Percentiles rank a stretch among this genome's conserved stretches.
Evolutionary conservation across 2,888 invertebrate species (phyloP).

Genomic region (Cetonia aurata): DNA sequence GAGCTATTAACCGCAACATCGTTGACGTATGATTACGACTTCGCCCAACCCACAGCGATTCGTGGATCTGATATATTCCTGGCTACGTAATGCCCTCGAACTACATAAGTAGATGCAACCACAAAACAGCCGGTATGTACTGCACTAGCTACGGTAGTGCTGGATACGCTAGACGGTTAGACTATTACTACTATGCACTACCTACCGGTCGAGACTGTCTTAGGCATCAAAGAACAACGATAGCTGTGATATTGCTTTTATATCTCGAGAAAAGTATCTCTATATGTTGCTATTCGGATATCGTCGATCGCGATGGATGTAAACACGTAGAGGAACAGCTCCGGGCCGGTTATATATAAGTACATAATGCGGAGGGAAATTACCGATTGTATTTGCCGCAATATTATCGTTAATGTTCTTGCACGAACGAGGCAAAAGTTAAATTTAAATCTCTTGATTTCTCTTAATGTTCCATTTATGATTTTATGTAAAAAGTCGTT

Average conservation of each 20-base stretch:
- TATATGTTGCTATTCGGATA: constrained; percentile 1
- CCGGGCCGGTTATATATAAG: too few species aligned
- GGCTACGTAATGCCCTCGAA: constrained; percentile 40
- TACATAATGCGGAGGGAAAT: too few species aligned
- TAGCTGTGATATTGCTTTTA: constrained; percentile 6
- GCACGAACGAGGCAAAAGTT: too few species aligned
- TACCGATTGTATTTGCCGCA: too few species aligned
- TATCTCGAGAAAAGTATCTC: constrained; percentile 13
- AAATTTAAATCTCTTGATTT: too few species aligned
- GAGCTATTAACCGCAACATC: constrained; percentile 47
- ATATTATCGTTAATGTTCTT: too few species aligned
- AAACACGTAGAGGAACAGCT: background rate
- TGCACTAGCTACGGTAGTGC: constrained; percentile 6
- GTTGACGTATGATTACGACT: constrained; percentile 47
- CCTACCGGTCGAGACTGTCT: constrained; percentile 16
- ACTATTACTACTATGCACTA: constrained; percentile 7
- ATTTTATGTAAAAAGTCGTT: too few species aligned
- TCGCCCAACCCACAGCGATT: constrained; percentile 44
- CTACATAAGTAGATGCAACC: constrained; percentile 17
- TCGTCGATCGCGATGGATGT: background rate
- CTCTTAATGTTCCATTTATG: too few species aligned
- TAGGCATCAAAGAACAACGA: constrained; percentile 12
- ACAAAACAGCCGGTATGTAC: background rate
- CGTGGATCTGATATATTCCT: constrained; percentile 45
- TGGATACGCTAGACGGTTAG: background rate